Conservation (phyloP, 2,797 vertebrate species). For the Tauraco hartlaubi region DNA sequence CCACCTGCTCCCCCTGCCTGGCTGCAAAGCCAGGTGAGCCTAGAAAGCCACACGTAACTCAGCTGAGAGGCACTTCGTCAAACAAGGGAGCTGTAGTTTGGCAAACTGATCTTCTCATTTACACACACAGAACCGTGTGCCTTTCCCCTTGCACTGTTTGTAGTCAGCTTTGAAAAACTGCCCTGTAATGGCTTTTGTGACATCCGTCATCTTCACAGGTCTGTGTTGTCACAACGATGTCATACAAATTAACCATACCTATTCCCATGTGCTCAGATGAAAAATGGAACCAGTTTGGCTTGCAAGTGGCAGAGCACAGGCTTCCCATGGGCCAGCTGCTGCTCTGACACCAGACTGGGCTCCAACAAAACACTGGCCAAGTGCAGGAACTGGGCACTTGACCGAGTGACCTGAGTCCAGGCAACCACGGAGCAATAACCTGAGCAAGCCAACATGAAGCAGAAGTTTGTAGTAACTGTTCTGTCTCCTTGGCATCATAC, state of each 20-base stretch:
- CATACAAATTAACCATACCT: neutral
- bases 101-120: neutral
- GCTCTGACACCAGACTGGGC: neutral
- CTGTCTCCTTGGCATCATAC: neutral
- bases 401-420: fast-evolving
- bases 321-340: neutral
- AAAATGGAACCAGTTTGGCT: neutral
- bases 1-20: neutral
- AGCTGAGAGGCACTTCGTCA: neutral
- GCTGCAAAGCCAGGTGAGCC: neutral
- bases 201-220: neutral
- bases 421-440: neutral
- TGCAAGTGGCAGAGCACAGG: neutral
- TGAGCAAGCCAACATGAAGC: neutral
- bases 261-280: neutral
- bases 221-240: neutral
- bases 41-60: neutral
- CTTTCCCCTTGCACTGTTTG: neutral
- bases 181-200: neutral
- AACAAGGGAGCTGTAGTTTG: neutral
- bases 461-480: neutral
- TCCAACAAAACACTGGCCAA: neutral
- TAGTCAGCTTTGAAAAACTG: slow-evolving; percentile 1
- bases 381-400: neutral
- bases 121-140: neutral